Evolutionary conservation across 2,113 vertebrate genomes (phyloP).

Genomic region (Ovibos moschatus): DNA sequence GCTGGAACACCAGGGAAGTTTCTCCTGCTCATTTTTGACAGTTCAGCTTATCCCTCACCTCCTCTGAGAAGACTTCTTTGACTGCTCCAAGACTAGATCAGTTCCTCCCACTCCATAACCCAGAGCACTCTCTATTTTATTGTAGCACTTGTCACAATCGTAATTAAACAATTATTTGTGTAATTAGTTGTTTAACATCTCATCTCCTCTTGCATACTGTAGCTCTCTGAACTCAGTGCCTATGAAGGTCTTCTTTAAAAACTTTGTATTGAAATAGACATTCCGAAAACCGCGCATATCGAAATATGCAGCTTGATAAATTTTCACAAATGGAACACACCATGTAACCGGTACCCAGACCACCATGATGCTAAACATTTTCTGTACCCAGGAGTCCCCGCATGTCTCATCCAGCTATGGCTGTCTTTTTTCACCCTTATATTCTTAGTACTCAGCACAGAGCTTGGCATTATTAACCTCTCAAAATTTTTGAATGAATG

Average conservation of each 20-base stretch:
- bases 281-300: not conserved
- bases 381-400: not conserved
- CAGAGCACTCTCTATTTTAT: not conserved
- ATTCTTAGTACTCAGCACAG: not conserved
- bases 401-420: not conserved
- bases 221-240: not conserved
- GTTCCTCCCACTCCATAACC: not conserved
- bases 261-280: not conserved
- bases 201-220: not conserved
- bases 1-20: not conserved
- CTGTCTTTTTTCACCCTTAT: not conserved
- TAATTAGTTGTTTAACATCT: slow-evolving; percentile 12
- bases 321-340: not conserved
- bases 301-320: not conserved
- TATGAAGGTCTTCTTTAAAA: not conserved
- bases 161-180: not conserved
- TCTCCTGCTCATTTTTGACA: not conserved
- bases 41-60: not conserved
- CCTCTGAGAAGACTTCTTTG: not conserved
- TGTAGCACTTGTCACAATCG: not conserved
- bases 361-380: not conserved
- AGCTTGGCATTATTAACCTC: not conserved
- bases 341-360: not conserved
- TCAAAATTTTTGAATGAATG: slow-evolving; percentile 1
- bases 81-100: not conserved